Evolutionary conservation across 2,113 vertebrate genomes (phyloP).

Genomic region (Anser cygnoides): DNA sequence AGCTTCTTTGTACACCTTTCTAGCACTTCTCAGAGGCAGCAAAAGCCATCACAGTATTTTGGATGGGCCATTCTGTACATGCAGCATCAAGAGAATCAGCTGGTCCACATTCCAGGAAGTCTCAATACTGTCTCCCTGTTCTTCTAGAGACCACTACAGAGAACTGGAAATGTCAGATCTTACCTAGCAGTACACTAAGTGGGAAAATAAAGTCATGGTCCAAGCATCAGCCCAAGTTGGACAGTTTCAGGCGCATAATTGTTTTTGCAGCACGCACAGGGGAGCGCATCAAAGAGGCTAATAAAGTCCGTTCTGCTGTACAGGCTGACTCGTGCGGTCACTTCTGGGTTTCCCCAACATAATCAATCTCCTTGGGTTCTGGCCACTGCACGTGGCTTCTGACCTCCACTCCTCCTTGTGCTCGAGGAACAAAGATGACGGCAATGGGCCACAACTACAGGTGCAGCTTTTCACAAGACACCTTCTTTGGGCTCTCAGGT

Average conservation of each 20-base stretch:
- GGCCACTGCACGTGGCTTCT: background rate
- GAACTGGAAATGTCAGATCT: background rate
- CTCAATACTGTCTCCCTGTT: background rate
- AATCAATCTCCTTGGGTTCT: background rate
- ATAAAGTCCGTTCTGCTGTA: slow-evolving; percentile 57
- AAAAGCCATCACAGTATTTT: slow-evolving; percentile 67
- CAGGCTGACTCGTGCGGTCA: background rate
- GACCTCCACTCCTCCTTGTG: background rate
- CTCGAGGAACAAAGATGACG: background rate
- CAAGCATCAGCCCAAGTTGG: slow-evolving; percentile 12
- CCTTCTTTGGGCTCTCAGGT: background rate
- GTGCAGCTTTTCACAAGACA: background rate
- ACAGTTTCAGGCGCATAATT: slow-evolving; percentile 66
- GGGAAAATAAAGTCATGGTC: background rate
- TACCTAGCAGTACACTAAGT: background rate
- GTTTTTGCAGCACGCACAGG: background rate
- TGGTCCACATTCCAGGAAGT: background rate
- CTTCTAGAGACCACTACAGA: background rate
- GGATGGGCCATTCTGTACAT: background rate
- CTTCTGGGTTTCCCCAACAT: background rate
- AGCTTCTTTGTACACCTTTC: background rate
- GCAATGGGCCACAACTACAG: background rate
- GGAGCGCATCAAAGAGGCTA: slow-evolving; percentile 42
- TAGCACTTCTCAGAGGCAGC: background rate
- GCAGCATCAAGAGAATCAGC: background rate